Conservation (phyloP, 2,888 invertebrate species). For the Sphaeridia pumilis region DNA sequence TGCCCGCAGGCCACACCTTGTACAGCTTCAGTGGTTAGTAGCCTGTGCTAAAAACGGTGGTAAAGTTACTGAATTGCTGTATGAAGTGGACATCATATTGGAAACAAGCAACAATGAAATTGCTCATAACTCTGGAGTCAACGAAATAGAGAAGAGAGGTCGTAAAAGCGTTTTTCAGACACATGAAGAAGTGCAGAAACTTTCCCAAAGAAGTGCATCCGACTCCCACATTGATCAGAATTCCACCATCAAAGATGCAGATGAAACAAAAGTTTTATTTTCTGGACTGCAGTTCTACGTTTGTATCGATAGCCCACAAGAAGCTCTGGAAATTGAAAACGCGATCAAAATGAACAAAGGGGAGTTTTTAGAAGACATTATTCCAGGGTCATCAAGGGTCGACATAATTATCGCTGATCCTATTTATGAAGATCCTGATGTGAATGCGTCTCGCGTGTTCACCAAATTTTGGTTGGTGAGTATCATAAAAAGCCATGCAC, state of each 20-base stretch:
- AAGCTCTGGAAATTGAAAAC: slow-evolving; percentile 1
- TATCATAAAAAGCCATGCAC: not conserved
- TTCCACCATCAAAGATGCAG: no score
- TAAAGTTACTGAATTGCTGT: slow-evolving; percentile 48
- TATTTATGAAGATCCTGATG: not conserved
- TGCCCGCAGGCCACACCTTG: slow-evolving; percentile 49
- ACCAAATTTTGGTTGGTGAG: slow-evolving; percentile 34
- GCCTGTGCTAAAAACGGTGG: slow-evolving; percentile 55
- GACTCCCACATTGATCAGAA: no score
- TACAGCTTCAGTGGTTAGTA: slow-evolving; percentile 62
- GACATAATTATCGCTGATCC: slow-evolving; percentile 18
- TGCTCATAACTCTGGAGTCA: not conserved
- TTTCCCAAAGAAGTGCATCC: not conserved
- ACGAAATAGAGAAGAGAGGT: not conserved
- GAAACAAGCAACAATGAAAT: no score
- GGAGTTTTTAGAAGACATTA: slow-evolving; percentile 6
- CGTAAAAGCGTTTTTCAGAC: not conserved
- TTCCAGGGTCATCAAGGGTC: slow-evolving; percentile 1
- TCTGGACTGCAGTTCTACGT: slow-evolving; percentile 1
- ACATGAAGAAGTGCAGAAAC: not conserved
- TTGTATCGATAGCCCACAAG: not conserved
- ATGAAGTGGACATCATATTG: slow-evolving; percentile 21
- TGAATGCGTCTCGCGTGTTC: not conserved
- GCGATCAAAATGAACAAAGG: slow-evolving; percentile 14
- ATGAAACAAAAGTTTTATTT: no score